These are phyloP conservation scores for Drosophila santomea DNA, from an alignment of 1,140 invertebrate genomes.

Conservation along the genomic window DNA sequence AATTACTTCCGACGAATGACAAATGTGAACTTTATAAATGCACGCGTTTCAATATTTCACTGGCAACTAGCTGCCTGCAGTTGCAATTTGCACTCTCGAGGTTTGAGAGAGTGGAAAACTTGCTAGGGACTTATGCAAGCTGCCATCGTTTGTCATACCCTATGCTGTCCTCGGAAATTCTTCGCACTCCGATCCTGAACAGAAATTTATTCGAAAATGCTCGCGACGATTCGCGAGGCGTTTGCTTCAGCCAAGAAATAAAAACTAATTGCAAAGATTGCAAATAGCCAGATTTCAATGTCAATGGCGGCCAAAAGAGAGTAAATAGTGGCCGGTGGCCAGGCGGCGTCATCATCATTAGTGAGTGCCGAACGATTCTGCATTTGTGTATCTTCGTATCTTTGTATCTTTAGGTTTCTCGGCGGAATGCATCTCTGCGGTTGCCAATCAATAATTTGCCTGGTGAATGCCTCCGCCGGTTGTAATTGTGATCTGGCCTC, in stretches of 20 bases:
- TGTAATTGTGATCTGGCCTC: conserved; percentile 55
- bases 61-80: conserved; percentile 53
- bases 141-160: conserved; percentile 49
- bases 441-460: conserved; percentile 73
- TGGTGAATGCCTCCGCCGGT: conserved; percentile 47
- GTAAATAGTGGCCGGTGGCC: conserved; percentile 18
- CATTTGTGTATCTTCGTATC: conserved; percentile 25
- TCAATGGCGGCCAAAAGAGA: conserved; percentile 69
- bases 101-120: conserved; percentile 25
- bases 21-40: conserved; percentile 71
- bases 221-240: conserved; percentile 54
- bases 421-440: conserved; percentile 52
- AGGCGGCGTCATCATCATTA: conserved; percentile 51
- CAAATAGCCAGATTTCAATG: conserved; percentile 68
- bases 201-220: conserved; percentile 45
- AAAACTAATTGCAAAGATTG: conserved; percentile 67
- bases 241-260: conserved; percentile 56
- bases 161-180: conserved; percentile 29
- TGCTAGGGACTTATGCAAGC: conserved; percentile 23
- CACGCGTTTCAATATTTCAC: conserved; percentile 64
- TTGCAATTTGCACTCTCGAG: conserved; percentile 22
- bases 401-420: conserved; percentile 44
- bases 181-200: conserved; percentile 18
- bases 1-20: conserved; percentile 75
- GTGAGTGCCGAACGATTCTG: conserved; percentile 23